Percentiles rank a stretch among this genome's conserved stretches.
phyloP scores from a whole-genome alignment of 2,888 invertebrate species.

The Dexiosoma caninum region DNA sequence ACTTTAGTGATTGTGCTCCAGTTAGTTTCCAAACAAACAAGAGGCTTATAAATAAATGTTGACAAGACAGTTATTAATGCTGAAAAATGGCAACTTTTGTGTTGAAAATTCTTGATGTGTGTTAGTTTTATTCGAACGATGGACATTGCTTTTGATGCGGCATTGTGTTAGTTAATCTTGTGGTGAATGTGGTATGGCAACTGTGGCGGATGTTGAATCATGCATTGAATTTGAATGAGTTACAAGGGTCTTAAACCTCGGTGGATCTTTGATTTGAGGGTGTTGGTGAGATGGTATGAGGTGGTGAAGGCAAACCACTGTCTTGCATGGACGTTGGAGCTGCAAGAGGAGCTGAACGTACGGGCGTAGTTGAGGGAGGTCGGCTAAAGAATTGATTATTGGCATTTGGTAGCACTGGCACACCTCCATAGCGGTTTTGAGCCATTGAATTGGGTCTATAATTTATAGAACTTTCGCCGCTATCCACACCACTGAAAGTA shows the following conservation, averaged over 20 bases:
- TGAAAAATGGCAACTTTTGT: slow-evolving; percentile 41
- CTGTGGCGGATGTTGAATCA: no score
- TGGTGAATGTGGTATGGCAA: background rate
- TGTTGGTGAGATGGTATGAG: slow-evolving; percentile 75
- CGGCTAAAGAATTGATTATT: slow-evolving; percentile 73
- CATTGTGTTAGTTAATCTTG: background rate
- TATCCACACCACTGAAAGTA: slow-evolving; percentile 76
- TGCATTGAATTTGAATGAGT: background rate
- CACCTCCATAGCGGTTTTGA: slow-evolving; percentile 75
- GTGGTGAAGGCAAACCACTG: slow-evolving; percentile 75
- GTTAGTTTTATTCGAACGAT: background rate
- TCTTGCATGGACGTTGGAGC: slow-evolving; percentile 72
- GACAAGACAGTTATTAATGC: background rate
- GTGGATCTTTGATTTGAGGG: slow-evolving; percentile 76
- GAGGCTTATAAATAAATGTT: slow-evolving; percentile 18
- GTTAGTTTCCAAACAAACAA: background rate
- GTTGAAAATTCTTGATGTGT: background rate
- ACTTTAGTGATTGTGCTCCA: background rate
- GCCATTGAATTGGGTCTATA: slow-evolving; percentile 70
- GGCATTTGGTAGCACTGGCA: slow-evolving; percentile 74
- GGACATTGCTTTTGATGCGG: no score
- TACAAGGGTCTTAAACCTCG: slow-evolving; percentile 72
- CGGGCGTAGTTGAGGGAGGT: slow-evolving; percentile 69
- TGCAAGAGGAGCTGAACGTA: slow-evolving; percentile 65
- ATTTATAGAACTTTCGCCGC: slow-evolving; percentile 73